Base-by-base conservation (phyloP, 2,888 invertebrate species). In the Noctua janthina region DNA sequence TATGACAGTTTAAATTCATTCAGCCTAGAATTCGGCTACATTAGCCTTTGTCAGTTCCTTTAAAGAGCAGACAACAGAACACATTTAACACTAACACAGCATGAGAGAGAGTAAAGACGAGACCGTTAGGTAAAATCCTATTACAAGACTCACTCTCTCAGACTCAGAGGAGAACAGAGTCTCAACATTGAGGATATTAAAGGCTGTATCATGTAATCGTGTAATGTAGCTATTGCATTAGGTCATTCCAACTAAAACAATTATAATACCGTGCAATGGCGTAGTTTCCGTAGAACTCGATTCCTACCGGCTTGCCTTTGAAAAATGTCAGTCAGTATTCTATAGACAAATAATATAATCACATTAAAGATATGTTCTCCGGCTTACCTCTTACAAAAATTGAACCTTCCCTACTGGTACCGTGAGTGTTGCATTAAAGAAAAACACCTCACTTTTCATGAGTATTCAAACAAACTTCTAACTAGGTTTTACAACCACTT, bases 401-500 rank as follows among this genome's bases (percentile, higher is more conserved):
- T 35, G 39, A 39, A 3, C 39, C 39, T 39, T 39, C 39, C 5
- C 39, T 39, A 39, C 39, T 39, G 39, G 29, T 17, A 64, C 35
- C 17, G 35, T 64, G 56, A n/a, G n/a, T 59, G 0, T 59, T 59
- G n/a, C n/a, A 13, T 29, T 13, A 29, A 59, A 59, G 64, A 64
- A 29, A 62, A 62, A 35, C 17, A 35, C 64, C 5, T 66, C 39
- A 39, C 35, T 66, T 39, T 66, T 20, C 35, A 66, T 29, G 17
- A 68, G 15, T 15, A 20, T 23, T 10, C 2, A 20, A n/a, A 54
- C 5, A 49, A 69, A 35, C 13, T 10, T 51, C 13, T 7, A 68
- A 39, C 62, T 6, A 69, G 39, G 11, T 79, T 62, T 23, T 29
- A 49, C 1, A 81, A 23, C 76, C 51, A 29, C 23, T 29, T 67